Evolutionary conservation across 2,797 vertebrate genomes (phyloP).

Genomic region (Glossophaga mutica): DNA sequence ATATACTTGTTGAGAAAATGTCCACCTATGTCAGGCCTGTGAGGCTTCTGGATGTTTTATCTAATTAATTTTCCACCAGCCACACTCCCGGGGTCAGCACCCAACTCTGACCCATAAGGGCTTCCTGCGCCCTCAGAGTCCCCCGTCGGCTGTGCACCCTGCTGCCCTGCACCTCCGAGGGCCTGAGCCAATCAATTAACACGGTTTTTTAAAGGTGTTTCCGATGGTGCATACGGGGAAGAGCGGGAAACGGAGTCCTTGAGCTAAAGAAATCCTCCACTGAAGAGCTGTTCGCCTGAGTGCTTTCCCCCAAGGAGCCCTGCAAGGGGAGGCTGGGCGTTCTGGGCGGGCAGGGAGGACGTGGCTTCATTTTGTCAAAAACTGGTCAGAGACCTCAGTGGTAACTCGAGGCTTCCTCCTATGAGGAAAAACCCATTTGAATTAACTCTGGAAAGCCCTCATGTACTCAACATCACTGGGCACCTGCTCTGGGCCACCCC

Average conservation of each 20-base stretch:
- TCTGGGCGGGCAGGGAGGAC: background rate
- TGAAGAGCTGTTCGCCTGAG: background rate
- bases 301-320: background rate
- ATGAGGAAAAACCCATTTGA: background rate
- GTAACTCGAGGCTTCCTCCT: background rate
- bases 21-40: background rate
- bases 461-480: fast-evolving
- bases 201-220: constrained; percentile 6
- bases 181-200: background rate
- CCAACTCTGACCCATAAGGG: fast-evolving
- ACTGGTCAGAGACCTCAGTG: background rate
- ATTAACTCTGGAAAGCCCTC: background rate
- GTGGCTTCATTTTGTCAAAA: background rate
- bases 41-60: background rate
- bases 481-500: background rate
- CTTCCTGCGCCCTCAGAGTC: background rate
- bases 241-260: background rate
- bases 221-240: background rate
- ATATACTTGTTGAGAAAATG: background rate
- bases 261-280: constrained; percentile 15
- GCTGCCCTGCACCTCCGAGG: background rate
- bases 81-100: too few relatives aligned
- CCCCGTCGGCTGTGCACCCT: background rate
- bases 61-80: background rate
- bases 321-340: background rate